Evolutionary conservation across 2,797 vertebrate genomes (phyloP).

Genomic region (Spea hammondii): DNA sequence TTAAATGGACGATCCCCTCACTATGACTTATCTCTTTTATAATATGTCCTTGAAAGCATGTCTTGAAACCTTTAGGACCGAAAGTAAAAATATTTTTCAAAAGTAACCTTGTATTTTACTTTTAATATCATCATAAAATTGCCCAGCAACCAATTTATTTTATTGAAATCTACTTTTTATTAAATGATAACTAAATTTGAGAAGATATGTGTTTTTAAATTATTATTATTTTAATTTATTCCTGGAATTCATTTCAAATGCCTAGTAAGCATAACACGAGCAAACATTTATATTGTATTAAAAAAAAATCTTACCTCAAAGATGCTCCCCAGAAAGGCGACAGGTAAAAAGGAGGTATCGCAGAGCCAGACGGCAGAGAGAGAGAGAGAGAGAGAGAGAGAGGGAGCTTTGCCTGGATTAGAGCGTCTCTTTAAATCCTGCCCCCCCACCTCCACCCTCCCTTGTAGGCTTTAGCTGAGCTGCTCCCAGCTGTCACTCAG

Average conservation of each 20-base stretch:
- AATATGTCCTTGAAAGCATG: too few species aligned
- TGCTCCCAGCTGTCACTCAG: constrained; percentile 52
- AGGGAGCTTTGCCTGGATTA: constrained; percentile 37
- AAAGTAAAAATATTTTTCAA: too few species aligned
- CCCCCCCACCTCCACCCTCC: constrained; percentile 31
- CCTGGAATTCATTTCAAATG: not conserved
- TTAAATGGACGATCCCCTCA: too few species aligned
- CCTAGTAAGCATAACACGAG: not conserved
- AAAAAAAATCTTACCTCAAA: constrained; percentile 34
- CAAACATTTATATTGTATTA: not conserved
- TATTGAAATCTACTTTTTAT: too few species aligned
- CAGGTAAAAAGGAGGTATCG: constrained; percentile 7
- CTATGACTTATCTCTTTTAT: too few species aligned
- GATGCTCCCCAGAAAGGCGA: constrained; percentile 5
- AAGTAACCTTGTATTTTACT: too few species aligned
- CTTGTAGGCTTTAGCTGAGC: constrained; percentile 45
- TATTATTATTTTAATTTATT: too few species aligned
- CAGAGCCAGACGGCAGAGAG: not conserved
- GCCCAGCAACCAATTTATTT: too few species aligned
- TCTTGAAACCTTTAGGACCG: too few species aligned
- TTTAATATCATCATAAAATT: too few species aligned
- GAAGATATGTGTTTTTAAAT: too few species aligned
- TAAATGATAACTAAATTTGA: too few species aligned
- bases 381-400: not conserved
- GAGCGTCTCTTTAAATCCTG: constrained; percentile 47